phyloP scores from a whole-genome alignment of 1,140 invertebrate species.

The Homalodisca vitripennis region DNA sequence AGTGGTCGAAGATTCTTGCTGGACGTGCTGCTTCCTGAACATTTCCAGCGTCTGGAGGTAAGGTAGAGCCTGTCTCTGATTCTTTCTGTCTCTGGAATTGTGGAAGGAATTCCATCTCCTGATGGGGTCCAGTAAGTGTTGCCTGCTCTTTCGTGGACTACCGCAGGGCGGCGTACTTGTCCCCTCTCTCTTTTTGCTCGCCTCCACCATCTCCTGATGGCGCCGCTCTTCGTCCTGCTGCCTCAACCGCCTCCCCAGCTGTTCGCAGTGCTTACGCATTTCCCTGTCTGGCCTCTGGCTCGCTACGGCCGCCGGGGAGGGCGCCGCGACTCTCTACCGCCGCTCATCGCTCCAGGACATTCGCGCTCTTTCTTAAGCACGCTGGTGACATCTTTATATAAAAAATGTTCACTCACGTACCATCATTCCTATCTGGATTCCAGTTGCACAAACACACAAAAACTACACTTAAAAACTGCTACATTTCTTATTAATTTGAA shows the following conservation, averaged over 20 bases:
- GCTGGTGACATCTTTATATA: too few relatives aligned
- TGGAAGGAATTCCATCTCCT: constrained; percentile 59
- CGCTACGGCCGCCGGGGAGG: too few relatives aligned
- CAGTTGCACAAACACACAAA: too few relatives aligned
- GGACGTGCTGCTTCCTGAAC: constrained; percentile 24
- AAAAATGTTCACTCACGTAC: too few relatives aligned
- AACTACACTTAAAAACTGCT: too few relatives aligned
- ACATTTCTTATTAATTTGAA: too few relatives aligned
- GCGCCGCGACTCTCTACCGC: too few relatives aligned
- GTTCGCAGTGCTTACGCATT: constrained; percentile 50
- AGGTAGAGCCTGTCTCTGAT: constrained; percentile 27
- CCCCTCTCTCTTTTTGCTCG: constrained; percentile 22
- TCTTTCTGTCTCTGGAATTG: constrained; percentile 38
- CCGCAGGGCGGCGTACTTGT: constrained; percentile 26
- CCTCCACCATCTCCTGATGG: constrained; percentile 17
- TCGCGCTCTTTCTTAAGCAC: too few relatives aligned
- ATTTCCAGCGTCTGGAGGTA: constrained; percentile 35
- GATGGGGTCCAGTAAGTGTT: constrained; percentile 46
- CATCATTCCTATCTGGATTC: too few relatives aligned
- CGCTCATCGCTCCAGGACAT: too few relatives aligned
- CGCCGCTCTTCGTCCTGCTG: constrained; percentile 25
- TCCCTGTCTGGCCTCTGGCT: too few relatives aligned
- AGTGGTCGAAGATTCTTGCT: background rate
- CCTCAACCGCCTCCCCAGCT: constrained; percentile 39
- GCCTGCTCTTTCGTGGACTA: constrained; percentile 27